Evolutionary conservation across 2,797 vertebrate species (phyloP), one percentile per base, ranked within the genome.

Genomic region (Clangula hyemalis): DNA sequence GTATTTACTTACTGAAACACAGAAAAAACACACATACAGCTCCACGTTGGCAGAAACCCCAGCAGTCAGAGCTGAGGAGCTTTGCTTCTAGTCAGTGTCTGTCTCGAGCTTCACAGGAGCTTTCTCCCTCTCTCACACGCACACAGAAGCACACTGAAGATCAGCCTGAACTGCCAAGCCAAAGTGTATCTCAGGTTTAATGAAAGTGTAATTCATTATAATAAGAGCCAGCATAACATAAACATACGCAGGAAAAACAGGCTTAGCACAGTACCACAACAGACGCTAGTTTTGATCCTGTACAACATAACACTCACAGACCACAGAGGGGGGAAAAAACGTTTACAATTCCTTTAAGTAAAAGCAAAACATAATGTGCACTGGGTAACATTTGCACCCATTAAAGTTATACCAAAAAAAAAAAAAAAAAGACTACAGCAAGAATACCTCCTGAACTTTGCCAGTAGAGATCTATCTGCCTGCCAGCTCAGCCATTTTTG

Each of bases 211-310:
- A 80, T 53, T 93, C 89, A 89, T 94, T 95, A 81, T 85, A 87
- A 80, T 84, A 70, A 65, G 72, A 94, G 73, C 71, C n/a, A 84
- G 65, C 1, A 22, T 27, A 90, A 80, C 85, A 84, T 54, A 90
- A 96, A 97, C 77, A 92, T 4, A 93, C n/a, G 82, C 93, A 88
- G 90, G 95, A 96, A 97, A 96, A 96, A 87, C 93, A 94, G 93
- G 91, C 90, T 94, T 27, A 53, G 78, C 1, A 0, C 58, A 77
- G n/a, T 87, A 87, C 90, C 93, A 92, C 85, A 91, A 87, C 77
- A 94, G 64, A 94, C 43, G 11, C 27, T 27, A 1, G 36, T 73
- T 77, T 34, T 95, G 83, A 96, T 94, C 38, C 79, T 74, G 80
- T 39, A 65, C 39, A 85, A 53, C 74, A 70, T 28, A 70, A 78